Evolutionary conservation across 2,113 vertebrate species (phyloP), one percentile per base, ranked within the genome.

Genomic region (Morone chrysops): DNA sequence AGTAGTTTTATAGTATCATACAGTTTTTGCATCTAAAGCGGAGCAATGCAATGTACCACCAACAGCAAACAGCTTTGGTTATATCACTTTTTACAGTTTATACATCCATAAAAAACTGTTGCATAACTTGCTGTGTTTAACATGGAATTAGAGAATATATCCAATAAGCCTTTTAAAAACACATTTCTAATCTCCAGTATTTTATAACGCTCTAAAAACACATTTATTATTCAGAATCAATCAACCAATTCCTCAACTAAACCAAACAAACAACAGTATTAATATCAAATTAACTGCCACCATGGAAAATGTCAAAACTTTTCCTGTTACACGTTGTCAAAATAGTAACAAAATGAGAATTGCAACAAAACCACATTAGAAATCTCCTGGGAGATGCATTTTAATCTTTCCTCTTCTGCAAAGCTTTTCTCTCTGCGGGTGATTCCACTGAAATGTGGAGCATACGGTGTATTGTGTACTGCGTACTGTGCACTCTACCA

Each of bases 101-200:
- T 40, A 76, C 12, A 0, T 82, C 22, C 6, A 81, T 62, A 9
- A 86, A 70, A 70, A 82, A 38, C 50, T 62, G 48, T 90, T 92
- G 81, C 76, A 62, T 83, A 92, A 89, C 79, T 83, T 81, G 80
- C 40, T 68, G 79, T 90, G 48, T 85, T 85, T 78, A 88, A 81
- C 13, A 71, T 65, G 69, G 61, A 86, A 79, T 87, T 78, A 83
- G 6, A 79, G 86, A 89, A 80, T 38, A 22, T 68, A 77, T 75
- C 71, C 50, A 13, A 60, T 83, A 80, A 92, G 78, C 81, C 51
- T 82, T 25, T 78, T 40, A 67, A 77, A 80, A 87, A 82, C 51
- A 36, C 51, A 84, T 83, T 74, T 76, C 17, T 87, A 87, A 83
- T 92, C 83, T 71, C 59, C 31, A 81, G 50, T 36, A 63, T 69